A percentile compares a stretch with the other conserved stretches of the same genome.
phyloP scores from a whole-genome alignment of 2,113 vertebrate species.

The Nerophis lumbriciformis region DNA sequence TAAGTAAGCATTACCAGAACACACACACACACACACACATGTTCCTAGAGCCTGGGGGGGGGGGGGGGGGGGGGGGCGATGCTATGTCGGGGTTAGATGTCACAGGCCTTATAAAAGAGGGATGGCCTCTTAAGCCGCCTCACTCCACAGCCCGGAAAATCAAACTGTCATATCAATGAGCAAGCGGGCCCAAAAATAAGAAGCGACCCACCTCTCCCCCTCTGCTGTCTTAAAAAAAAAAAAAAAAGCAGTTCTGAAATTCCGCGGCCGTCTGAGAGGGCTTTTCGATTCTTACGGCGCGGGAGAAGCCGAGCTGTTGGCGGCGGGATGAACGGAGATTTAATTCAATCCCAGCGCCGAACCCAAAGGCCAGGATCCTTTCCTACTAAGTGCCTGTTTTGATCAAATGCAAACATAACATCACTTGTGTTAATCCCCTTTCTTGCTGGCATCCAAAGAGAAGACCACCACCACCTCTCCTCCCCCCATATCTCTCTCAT shows the following conservation, averaged over 20 bases:
- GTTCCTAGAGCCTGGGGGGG: constrained; percentile 1
- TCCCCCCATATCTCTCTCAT: not conserved
- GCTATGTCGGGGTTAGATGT: constrained; percentile 56
- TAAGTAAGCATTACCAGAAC: too few species aligned
- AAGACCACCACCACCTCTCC: not conserved
- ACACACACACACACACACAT: too few species aligned
- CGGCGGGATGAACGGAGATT: constrained; percentile 37
- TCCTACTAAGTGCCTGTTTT: constrained; percentile 34
- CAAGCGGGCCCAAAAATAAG: constrained; percentile 4
- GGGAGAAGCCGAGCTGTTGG: not conserved
- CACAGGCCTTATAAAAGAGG: constrained; percentile 57
- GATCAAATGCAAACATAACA: constrained; percentile 39
- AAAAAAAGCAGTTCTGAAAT: constrained; percentile 49
- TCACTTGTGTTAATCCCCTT: constrained; percentile 20
- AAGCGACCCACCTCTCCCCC: not conserved
- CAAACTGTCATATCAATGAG: constrained; percentile 69
- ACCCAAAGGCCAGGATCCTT: constrained; percentile 31
- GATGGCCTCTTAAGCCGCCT: constrained; percentile 63
- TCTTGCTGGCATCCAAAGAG: constrained; percentile 17
- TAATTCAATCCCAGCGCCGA: constrained; percentile 46
- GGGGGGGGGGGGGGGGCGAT: constrained; percentile 11
- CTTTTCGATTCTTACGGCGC: constrained; percentile 44
- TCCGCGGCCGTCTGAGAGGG: constrained; percentile 24
- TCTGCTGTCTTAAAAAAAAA: constrained; percentile 3
- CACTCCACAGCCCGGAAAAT: constrained; percentile 58